Evolutionary conservation across 2,888 invertebrate species (phyloP).

Genomic region (Diarsia mendica): DNA sequence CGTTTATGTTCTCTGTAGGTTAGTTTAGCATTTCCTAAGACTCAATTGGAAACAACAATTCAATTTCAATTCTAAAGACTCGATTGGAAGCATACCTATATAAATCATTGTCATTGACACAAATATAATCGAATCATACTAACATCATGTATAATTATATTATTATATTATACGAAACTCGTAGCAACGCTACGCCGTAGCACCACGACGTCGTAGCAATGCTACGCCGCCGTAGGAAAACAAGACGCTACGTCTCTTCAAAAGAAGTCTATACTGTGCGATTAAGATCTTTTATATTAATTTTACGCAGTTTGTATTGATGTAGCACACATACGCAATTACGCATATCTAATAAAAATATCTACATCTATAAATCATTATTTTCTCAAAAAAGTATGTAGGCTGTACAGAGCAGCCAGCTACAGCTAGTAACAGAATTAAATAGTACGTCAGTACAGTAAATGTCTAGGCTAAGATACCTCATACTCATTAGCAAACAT

Average conservation of each 20-base stretch:
- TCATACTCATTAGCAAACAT: constrained; percentile 7
- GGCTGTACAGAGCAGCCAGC: too few species aligned
- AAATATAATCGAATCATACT: background rate
- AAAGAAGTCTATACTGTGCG: background rate
- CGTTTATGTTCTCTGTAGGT: too few species aligned
- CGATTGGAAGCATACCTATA: background rate
- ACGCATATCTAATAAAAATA: background rate
- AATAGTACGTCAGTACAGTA: background rate
- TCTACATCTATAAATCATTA: background rate
- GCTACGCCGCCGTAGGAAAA: too few species aligned
- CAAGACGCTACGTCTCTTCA: constrained; percentile 2
- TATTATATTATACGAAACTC: too few species aligned
- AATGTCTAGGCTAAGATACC: background rate
- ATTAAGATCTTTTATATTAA: constrained; percentile 19
- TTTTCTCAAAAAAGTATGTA: background rate
- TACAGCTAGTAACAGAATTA: too few species aligned
- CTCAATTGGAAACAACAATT: too few species aligned
- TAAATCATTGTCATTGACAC: background rate
- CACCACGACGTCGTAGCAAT: background rate
- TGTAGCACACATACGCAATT: background rate
- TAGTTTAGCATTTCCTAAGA: too few species aligned
- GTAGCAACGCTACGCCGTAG: constrained; percentile 35
- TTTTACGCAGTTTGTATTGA: constrained; percentile 1
- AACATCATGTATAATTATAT: too few species aligned
- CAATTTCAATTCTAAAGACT: background rate